Percentiles rank a stretch among this genome's conserved stretches.
Evolutionary conservation across 2,113 vertebrate species (phyloP).

Genomic region (Piprites chloris): DNA sequence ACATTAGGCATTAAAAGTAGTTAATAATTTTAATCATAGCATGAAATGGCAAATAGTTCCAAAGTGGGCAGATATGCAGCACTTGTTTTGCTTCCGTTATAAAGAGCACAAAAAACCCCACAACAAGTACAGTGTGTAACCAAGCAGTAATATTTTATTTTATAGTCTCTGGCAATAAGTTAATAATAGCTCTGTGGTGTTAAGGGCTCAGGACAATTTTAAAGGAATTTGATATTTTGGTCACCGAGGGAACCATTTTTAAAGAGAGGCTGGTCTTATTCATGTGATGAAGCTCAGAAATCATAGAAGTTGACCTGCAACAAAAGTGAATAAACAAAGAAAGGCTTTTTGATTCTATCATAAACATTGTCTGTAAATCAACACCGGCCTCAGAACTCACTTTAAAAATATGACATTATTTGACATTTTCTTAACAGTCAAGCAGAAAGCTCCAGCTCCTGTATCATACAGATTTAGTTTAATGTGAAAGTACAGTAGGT

Average conservation of each 20-base stretch:
- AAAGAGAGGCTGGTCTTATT: neutral
- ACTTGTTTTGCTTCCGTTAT: neutral
- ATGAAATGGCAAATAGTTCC: neutral
- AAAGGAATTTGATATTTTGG: conserved; percentile 42
- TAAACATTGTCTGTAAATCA: conserved; percentile 33
- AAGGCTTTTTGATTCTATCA: neutral
- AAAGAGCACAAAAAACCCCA: neutral
- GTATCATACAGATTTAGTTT: conserved; percentile 1
- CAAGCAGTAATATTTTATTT: conserved; percentile 13
- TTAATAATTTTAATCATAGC: neutral
- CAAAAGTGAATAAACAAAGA: neutral
- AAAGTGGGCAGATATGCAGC: neutral
- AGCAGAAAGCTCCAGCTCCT: neutral
- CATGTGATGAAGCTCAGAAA: neutral
- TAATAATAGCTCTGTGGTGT: conserved; percentile 34
- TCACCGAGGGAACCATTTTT: conserved; percentile 47
- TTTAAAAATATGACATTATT: conserved; percentile 22
- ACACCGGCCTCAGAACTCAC: neutral
- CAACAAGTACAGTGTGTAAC: conserved; percentile 8
- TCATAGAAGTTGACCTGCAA: neutral
- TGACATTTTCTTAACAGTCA: conserved; percentile 29
- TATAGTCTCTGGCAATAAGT: conserved; percentile 42
- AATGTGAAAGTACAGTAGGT: neutral
- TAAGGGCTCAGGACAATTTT: conserved; percentile 50
- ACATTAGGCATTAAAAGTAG: neutral